phyloP scores from a whole-genome alignment of 1,140 invertebrate species.

The Pseudomyrmex pallidus region DNA sequence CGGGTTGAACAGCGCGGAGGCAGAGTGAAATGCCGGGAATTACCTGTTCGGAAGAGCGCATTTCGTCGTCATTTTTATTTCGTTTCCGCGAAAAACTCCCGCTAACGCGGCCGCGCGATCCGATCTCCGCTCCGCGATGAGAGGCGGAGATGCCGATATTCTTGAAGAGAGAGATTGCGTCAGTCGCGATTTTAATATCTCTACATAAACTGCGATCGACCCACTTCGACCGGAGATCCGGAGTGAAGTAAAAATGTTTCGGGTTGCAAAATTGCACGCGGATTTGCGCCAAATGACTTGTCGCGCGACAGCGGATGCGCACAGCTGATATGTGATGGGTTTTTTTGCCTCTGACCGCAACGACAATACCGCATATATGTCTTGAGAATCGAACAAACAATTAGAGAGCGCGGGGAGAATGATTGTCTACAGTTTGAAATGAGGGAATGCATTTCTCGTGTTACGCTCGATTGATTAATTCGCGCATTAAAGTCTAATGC shows the following conservation, averaged over 20 bases:
- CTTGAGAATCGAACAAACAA: no score
- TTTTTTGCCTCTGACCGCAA: no score
- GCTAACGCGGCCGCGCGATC: constrained; percentile 32
- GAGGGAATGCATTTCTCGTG: no score
- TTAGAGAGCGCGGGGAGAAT: no score
- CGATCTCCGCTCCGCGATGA: constrained; percentile 31
- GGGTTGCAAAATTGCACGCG: neutral
- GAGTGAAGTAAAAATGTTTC: neutral
- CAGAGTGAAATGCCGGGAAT: constrained; percentile 69
- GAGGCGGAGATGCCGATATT: constrained; percentile 35
- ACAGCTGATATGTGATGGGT: no score
- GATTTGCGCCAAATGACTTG: no score
- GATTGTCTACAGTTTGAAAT: no score
- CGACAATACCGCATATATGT: no score
- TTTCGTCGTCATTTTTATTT: constrained; percentile 76
- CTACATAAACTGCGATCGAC: neutral
- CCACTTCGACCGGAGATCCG: neutral
- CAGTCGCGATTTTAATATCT: neutral
- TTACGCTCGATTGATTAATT: constrained; percentile 33
- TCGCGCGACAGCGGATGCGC: no score
- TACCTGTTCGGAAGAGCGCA: constrained; percentile 75
- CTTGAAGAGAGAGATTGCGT: constrained; percentile 7
- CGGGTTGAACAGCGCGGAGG: constrained; percentile 1
- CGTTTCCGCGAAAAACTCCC: constrained; percentile 71
- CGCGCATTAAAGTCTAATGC: constrained; percentile 17